phyloP scores from a whole-genome alignment of 2,113 vertebrate genomes.

The Saguinus midas region DNA sequence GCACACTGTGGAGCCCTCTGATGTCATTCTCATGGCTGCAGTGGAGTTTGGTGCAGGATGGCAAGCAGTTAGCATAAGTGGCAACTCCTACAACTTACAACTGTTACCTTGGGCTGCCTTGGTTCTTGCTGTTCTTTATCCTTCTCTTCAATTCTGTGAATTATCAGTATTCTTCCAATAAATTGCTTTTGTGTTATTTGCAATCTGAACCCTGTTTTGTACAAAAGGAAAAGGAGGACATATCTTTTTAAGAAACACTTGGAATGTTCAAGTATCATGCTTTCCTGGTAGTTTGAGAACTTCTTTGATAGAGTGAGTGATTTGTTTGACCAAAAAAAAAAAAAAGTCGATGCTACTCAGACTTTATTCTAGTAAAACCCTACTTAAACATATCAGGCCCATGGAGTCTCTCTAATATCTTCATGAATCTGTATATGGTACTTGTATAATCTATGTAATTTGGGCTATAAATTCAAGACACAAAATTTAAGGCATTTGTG shows the following conservation, averaged over 20 bases:
- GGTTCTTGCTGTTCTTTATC: background rate
- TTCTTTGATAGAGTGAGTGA: background rate
- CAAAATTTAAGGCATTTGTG: background rate
- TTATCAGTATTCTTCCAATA: background rate
- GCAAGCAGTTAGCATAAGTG: background rate
- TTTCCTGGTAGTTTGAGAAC: background rate
- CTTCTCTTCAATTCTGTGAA: background rate
- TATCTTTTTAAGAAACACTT: background rate
- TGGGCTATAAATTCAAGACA: background rate
- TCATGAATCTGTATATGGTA: background rate
- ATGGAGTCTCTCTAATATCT: background rate
- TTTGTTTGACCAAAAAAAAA: background rate
- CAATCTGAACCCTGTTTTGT: background rate
- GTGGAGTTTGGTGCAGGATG: background rate
- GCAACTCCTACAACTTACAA: background rate
- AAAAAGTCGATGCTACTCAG: background rate
- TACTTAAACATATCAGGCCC: background rate
- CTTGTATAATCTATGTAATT: background rate
- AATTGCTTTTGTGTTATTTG: background rate
- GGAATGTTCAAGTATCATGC: background rate
- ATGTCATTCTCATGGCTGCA: background rate
- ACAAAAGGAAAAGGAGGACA: background rate
- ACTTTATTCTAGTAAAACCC: background rate
- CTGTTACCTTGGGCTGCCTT: background rate
- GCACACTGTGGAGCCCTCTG: background rate